Base-by-base conservation (phyloP, 2,888 invertebrate species). In the Drosophila eohydei region DNA sequence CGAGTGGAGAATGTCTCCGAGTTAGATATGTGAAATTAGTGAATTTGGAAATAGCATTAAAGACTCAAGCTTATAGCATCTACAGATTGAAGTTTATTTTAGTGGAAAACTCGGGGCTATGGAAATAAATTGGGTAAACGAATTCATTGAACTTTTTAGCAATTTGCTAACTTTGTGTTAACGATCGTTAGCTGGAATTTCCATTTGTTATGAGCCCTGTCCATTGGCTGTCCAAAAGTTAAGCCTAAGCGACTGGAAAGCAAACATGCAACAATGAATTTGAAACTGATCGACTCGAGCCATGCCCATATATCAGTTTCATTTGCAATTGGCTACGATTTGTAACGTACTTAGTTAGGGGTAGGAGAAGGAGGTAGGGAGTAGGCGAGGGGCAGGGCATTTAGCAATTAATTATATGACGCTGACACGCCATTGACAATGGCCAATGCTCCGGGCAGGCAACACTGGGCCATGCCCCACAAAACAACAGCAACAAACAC, bases 351-450 rank as follows among this genome's bases (percentile, higher is more conserved):
- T 21, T 55, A 65, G 43, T 32, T 34, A 21, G 7, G n/a, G 0
- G 28, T 14, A 0, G 46, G 28, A 2, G 7, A 2, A 1, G 3
- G 26, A 36, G 36, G 12, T 12, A 7, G 28, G 1, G 14, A 4
- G 3, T 14, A 16, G 11, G 5, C 6, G 48, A 8, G 6, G 48
- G 48, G n/a, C n/a, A 6, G n/a, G 32, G 57, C 41, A 54, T 71
- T 40, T 57, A 11, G 57, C 44, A 54, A 77, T 78, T 75, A 80
- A 78, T 78, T 78, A 80, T 75, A 63, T 58, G 71, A 52, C 40
- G 60, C 71, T 56, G 71, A 56, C 80, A 79, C 52, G 66, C 63
- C 71, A 64, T 64, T 78, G 63, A 80, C 71, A 71, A 46, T 78
- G 71, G 62, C 71, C 75, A 79, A 67, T 63, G 70, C 66, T 59